phyloP scores from a whole-genome alignment of 2,113 vertebrate genomes.

The Calonectris borealis region DNA sequence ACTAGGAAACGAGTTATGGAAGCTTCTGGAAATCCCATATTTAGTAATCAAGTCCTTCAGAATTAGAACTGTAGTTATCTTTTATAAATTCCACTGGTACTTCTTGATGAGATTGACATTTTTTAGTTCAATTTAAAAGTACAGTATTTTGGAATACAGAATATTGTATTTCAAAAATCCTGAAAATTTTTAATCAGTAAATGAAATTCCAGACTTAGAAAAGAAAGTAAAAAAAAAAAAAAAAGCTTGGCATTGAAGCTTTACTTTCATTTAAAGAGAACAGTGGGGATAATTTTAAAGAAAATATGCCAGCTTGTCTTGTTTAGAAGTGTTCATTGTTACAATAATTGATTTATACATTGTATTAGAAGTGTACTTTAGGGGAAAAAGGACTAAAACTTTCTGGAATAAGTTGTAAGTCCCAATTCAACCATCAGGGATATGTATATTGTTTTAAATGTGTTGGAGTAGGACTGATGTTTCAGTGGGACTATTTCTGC shows the following conservation, averaged over 20 bases:
- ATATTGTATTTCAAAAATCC: not conserved
- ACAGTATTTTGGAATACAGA: not conserved
- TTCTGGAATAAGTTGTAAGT: not conserved
- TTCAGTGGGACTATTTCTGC: not conserved
- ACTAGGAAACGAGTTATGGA: not conserved
- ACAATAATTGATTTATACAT: not conserved
- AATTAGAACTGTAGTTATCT: not conserved
- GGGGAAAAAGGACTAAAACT: not conserved
- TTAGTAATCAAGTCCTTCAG: not conserved
- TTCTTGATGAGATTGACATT: not conserved
- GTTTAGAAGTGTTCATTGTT: not conserved
- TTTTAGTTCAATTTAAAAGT: not conserved
- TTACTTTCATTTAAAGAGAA: not conserved
- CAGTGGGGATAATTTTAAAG: not conserved
- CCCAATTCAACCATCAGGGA: not conserved
- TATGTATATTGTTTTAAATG: accelerated
- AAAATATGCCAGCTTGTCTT: not conserved
- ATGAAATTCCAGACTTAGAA: not conserved
- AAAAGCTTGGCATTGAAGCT: not conserved
- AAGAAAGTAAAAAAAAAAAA: not conserved
- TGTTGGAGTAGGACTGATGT: not conserved
- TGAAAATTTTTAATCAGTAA: not conserved
- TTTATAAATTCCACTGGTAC: not conserved
- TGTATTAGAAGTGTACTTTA: not conserved
- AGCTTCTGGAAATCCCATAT: not conserved